Base-by-base conservation (phyloP, 2,888 invertebrate genomes). In the Ochropleura plecta region DNA sequence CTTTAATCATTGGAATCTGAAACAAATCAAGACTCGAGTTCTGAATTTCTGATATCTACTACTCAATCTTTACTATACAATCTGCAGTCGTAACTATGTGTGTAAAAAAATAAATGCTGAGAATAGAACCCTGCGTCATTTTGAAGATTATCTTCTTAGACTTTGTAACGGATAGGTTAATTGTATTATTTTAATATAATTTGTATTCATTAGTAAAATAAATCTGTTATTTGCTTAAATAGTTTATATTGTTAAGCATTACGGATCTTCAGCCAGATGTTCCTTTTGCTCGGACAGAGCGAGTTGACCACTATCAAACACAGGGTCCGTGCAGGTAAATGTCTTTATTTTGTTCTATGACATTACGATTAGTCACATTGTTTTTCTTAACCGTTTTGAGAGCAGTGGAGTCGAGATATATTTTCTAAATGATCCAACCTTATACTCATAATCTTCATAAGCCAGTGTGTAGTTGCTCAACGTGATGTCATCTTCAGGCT, bases 401-500 rank as follows among this genome's bases (percentile, higher is more conserved):
- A 30, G 14, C 30, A 30, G 30, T 12, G 14, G 49, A 8, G 30
- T 30, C 30, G 3, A 57, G 30, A 57, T 14, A 8, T 7, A 9
- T 7, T 16, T 7, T 30, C 9, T 18, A 30, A 57, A 18, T n/a
- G 10, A 46, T 40, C 42, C 83, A 89, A 97, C 97, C 95, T 98
- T 98, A 85, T 97, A 97, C 0, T 95, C 71, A 49, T 92, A 89
- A 92, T 98, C 98, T 91, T 98, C 98, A 0, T 88, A 65, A 2
- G 97, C 92, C 0, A 98, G 94, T 0, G 96, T 93, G 91, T 98
- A 99, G 78, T 97, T 94, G 7, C 91, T 87, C 30, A 99, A 94
- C 0, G 92, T 87, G 3, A 89, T 90, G 83, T 97, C 97, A 86
- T 97, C 97, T 48, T 89, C 89, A 0, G 95, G 94, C 1, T 84